A percentile compares a stretch with the other conserved stretches of the same genome.
Conservation (phyloP, 1,140 invertebrate species). For the Oncopeltus fasciatus region DNA sequence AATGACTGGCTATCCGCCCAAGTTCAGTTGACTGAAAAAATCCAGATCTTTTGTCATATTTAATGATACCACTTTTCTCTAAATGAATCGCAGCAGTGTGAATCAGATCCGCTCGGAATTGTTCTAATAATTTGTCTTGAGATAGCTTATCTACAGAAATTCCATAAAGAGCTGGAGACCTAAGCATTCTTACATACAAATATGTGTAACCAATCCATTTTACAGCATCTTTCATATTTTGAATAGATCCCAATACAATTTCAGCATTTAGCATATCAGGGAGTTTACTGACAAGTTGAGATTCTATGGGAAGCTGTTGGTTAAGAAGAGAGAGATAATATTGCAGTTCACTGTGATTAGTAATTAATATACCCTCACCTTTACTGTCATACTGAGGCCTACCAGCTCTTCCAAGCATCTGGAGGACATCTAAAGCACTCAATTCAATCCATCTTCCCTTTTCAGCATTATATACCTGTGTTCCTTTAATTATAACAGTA, state of each 20-base stretch:
- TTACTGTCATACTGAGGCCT: slow-evolving; percentile 97
- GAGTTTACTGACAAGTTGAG: slow-evolving; percentile 68
- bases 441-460: slow-evolving; percentile 97
- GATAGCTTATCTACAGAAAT: slow-evolving; percentile 65
- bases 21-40: slow-evolving; percentile 86
- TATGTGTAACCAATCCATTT: slow-evolving; percentile 96
- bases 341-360: slow-evolving; percentile 95
- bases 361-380: slow-evolving; percentile 97
- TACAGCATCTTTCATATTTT: slow-evolving; percentile 87
- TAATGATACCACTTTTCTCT: slow-evolving; percentile 81
- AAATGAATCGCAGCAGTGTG: slow-evolving; percentile 87
- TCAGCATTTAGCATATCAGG: slow-evolving; percentile 97
- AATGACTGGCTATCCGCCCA: slow-evolving; percentile 94
- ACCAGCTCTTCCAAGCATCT: slow-evolving; percentile 93
- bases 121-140: slow-evolving; percentile 72
- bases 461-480: slow-evolving; percentile 96
- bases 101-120: slow-evolving; percentile 85
- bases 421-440: slow-evolving; percentile 89
- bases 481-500: slow-evolving; percentile 98
- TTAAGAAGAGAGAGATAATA: slow-evolving; percentile 96
- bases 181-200: slow-evolving; percentile 81
- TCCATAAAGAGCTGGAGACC: slow-evolving; percentile 77
- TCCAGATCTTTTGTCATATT: slow-evolving; percentile 92
- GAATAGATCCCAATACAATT: slow-evolving; percentile 89
- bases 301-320: slow-evolving; percentile 86